Evolutionary conservation across 2,113 vertebrate species (phyloP), one percentile per base, ranked within the genome.

Genomic region (Camelus bactrianus): DNA sequence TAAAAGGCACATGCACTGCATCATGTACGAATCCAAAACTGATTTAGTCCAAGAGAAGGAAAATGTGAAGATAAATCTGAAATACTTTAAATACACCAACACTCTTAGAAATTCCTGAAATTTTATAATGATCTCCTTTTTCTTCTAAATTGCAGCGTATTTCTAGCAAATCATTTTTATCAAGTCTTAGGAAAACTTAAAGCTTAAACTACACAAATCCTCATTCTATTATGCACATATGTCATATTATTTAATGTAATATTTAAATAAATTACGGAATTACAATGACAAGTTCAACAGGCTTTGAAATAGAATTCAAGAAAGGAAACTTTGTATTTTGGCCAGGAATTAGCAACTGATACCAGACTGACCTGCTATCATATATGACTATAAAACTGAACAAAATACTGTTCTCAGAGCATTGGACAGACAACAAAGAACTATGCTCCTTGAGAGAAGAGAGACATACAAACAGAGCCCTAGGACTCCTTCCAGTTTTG

Each of bases 381-480:
- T 12, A 69, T 28, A 24, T 42, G 17, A 48, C 54, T 13, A 11
- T 60, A 60, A 81, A 87, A 75, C 1, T 35, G 22, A 75, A 16
- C 1, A 81, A 60, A 81, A 24, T 38, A 19, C 4, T 38, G 6
- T 6, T 65, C 10, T 38, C 13, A 13, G 4, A 69, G 38, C 4
- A 46, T 13, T 10, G 22, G 17, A 42, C 4, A 72, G 48, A 60
- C 8, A 38, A 2, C 19, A 9, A 8, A 22, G 38, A 67, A 14
- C 3, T 14, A 24, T 42, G 19, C 12, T 73, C 26, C 19, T 6
- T 50, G 32, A 32, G 62, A 62, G 22, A 70, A 62, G 8, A 42
- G 38, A 38, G 4, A n/a, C 0, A 58, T 22, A 24, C 7, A 4
- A 11, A 0, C 4, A 0, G 2, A 82, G 12, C 15, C n/a, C 24